Percentiles rank a stretch among this genome's conserved stretches.
These are phyloP conservation scores for Eurystomus glaucurus DNA, from an alignment of 2,797 vertebrate genomes.

Conservation along the genomic window DNA sequence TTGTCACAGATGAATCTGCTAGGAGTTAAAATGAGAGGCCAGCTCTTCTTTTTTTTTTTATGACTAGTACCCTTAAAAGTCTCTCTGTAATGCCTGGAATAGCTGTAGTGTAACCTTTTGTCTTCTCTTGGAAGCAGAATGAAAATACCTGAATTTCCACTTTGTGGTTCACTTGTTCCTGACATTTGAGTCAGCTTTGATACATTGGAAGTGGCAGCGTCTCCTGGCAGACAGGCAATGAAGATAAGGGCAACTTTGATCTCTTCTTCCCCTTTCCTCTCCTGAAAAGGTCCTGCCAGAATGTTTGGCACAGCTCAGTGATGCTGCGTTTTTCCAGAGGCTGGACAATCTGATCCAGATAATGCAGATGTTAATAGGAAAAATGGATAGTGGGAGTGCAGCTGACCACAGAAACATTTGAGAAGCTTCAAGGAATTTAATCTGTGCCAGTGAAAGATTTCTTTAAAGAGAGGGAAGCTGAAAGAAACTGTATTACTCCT, in stretches of 20 bases:
- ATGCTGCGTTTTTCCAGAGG: background rate
- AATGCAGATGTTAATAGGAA: background rate
- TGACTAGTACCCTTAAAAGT: background rate
- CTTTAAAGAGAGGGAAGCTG: background rate
- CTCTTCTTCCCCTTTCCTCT: background rate
- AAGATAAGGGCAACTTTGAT: background rate
- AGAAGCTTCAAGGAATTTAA: background rate
- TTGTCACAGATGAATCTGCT: background rate
- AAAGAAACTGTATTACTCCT: background rate
- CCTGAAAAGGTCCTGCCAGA: background rate
- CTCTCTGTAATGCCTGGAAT: background rate
- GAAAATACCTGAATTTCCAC: conserved; percentile 30
- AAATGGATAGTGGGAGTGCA: background rate
- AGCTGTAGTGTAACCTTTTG: conserved; percentile 7
- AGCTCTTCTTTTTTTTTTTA: background rate
- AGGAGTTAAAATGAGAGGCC: background rate
- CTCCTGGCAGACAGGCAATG: background rate
- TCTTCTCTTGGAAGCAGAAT: conserved; percentile 5
- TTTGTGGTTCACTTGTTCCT: background rate
- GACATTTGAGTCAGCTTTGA: conserved; percentile 40
- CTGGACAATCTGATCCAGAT: background rate
- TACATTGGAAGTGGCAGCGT: background rate
- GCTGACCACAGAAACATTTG: background rate
- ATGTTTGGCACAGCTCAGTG: background rate
- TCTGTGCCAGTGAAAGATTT: background rate